A percentile compares a stretch with the other conserved stretches of the same genome.
These are phyloP conservation scores for Scaptomyza cyrtandrae DNA, from an alignment of 2,888 invertebrate genomes.

Conservation along the genomic window DNA sequence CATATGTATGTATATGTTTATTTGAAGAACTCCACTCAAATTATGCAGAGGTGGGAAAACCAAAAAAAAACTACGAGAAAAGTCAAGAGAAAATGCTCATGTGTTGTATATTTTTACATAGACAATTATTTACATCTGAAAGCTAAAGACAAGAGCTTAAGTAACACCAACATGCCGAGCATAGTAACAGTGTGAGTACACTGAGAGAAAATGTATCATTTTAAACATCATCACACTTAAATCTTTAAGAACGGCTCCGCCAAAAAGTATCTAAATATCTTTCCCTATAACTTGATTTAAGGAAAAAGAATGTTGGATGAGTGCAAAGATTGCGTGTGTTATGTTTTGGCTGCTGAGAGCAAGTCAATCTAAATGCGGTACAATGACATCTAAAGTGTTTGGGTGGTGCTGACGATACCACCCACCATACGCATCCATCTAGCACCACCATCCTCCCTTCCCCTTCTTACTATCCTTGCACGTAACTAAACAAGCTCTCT, in stretches of 20 bases:
- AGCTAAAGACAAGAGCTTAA: constrained; percentile 75
- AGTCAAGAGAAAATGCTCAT: constrained; percentile 21
- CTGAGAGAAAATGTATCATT: background rate
- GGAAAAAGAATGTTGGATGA: constrained; percentile 9
- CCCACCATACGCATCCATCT: background rate
- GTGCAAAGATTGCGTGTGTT: constrained; percentile 58
- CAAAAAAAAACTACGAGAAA: background rate
- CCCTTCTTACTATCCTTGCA: background rate
- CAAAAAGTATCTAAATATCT: background rate
- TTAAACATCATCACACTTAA: too few species aligned
- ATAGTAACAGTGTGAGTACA: constrained; percentile 10
- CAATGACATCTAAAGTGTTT: constrained; percentile 81
- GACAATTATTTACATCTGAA: constrained; percentile 74
- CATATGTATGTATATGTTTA: constrained; percentile 11
- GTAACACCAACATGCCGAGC: constrained; percentile 75
- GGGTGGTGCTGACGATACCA: constrained; percentile 38
- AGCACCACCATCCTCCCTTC: background rate
- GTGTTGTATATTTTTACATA: constrained; percentile 74
- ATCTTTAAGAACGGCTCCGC: background rate
- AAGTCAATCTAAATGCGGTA: constrained; percentile 82
- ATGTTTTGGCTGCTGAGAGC: constrained; percentile 79
- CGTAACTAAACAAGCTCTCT: constrained; percentile 34
- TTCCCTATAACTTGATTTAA: constrained; percentile 6
- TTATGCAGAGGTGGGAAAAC: constrained; percentile 51
- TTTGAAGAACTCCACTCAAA: constrained; percentile 66